Conservation (phyloP, 1,140 invertebrate species). For the Calycopis cecrops region DNA sequence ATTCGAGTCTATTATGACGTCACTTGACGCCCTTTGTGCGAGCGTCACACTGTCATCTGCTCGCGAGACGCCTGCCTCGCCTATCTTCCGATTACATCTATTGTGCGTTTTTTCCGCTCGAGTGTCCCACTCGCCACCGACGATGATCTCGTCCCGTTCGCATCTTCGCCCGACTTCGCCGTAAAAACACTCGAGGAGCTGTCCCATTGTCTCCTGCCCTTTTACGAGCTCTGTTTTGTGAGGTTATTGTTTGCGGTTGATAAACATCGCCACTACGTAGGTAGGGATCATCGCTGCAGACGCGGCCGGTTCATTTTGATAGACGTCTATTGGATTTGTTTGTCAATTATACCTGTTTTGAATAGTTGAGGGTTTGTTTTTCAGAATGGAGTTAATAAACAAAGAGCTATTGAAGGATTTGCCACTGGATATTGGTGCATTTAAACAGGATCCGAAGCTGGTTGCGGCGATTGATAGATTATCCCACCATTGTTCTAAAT, state of each 20-base stretch:
- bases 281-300: conserved; percentile 68
- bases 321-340: conserved; percentile 53
- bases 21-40: conserved; percentile 72
- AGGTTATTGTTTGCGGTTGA: conserved; percentile 73
- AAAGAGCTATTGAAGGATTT: conserved; percentile 35
- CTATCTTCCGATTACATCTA: conserved; percentile 73
- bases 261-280: conserved; percentile 72
- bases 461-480: conserved; percentile 54
- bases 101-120: conserved; percentile 69
- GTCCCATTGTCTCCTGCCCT: conserved; percentile 65
- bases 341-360: conserved; percentile 52
- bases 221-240: conserved; percentile 71
- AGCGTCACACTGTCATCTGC: conserved; percentile 72
- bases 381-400: conserved; percentile 57
- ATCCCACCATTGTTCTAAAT: conserved; percentile 19
- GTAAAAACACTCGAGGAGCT: conserved; percentile 67
- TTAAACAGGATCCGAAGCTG: conserved; percentile 52
- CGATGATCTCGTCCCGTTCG: conserved; percentile 68
- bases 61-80: conserved; percentile 67
- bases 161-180: conserved; percentile 58
- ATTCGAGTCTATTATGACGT: conserved; percentile 75
- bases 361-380: conserved; percentile 40
- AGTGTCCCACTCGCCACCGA: conserved; percentile 69
- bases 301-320: conserved; percentile 59
- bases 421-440: conserved; percentile 17